Base-by-base conservation (phyloP, 2,797 vertebrate genomes). In the Pipistrellus nathusii region DNA sequence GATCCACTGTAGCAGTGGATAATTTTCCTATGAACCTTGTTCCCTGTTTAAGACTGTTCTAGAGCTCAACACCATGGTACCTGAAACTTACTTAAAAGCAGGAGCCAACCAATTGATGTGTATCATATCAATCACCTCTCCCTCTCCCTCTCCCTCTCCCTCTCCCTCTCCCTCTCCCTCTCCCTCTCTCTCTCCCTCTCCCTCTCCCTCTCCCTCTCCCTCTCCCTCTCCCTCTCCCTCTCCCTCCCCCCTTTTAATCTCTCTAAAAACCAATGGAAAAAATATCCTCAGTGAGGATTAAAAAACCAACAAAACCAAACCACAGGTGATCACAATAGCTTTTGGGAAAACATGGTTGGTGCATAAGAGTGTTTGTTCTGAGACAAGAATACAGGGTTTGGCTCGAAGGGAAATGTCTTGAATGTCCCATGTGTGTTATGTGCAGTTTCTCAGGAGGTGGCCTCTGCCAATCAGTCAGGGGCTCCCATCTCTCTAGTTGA, bases 51-150 rank as follows among this genome's bases (percentile, higher is more conserved):
- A 66, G 87, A 71, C 21, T 48, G 5, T 66, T 76, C 20, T 68
- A 27, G 20, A 90, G 21, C 20, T 8, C 6, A 83, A 14, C 6
- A 53, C 7, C 15, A 6, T 17, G 27, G 17, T 35, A 57, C 38
- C 46, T 77, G 83, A 85, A 92, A 86, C 30, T 35, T 83, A 32
- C 59, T 91, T 53, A 44, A 46, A 81, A 85, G 32, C 8, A 64
- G 30, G 62, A n/a, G 30, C 30, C 30, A 64, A 64, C 62, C 13
- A 64, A 64, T 64, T n/a, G 30, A 64, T 64, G 30, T 64, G 30
- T 64, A 14, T 15, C 27, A 13, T 27, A 27, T 59, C 57, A 4
- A 4, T 44, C 23, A 27, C 27, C 0, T 59, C 25, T 59, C 23
- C 27, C 23, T 59, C 25, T 59, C 55, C 23, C 55, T 55, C 55